phyloP scores from a whole-genome alignment of 2,113 vertebrate genomes.

The Platichthys stellatus region DNA sequence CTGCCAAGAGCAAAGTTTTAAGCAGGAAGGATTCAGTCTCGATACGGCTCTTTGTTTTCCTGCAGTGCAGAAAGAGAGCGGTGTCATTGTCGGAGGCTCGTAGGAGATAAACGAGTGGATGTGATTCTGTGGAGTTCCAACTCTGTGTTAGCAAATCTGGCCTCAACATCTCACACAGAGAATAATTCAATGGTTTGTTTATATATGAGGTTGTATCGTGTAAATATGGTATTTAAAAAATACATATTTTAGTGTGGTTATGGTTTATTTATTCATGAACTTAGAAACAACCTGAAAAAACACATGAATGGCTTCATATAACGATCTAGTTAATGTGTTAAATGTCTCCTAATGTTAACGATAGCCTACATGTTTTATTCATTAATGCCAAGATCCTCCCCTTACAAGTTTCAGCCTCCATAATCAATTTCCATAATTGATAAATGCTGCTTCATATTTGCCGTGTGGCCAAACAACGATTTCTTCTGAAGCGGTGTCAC shows the following conservation, averaged over 20 bases:
- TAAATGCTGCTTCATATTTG: constrained; percentile 26
- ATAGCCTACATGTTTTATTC: background rate
- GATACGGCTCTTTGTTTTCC: background rate
- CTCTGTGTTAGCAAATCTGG: background rate
- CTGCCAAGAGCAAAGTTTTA: constrained; percentile 34
- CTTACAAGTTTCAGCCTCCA: background rate
- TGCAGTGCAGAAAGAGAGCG: background rate
- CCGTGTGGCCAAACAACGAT: constrained; percentile 8
- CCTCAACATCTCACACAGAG: no score
- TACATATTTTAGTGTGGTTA: no score
- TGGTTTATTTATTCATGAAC: no score
- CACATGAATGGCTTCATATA: no score
- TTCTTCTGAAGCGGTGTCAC: constrained; percentile 35
- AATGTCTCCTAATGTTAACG: no score
- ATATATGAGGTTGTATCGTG: no score
- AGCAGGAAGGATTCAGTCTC: constrained; percentile 28
- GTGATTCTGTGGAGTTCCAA: no score
- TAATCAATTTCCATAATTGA: constrained; percentile 1
- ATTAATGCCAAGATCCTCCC: background rate
- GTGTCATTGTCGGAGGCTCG: background rate
- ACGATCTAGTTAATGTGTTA: no score
- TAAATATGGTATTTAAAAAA: no score
- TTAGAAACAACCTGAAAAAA: no score
- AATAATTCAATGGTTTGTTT: no score
- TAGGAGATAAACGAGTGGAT: background rate